Percentiles rank a stretch among this genome's conserved stretches.
Evolutionary conservation across 2,888 invertebrate species (phyloP).

Genomic region (Prionchulus punctatus): DNA sequence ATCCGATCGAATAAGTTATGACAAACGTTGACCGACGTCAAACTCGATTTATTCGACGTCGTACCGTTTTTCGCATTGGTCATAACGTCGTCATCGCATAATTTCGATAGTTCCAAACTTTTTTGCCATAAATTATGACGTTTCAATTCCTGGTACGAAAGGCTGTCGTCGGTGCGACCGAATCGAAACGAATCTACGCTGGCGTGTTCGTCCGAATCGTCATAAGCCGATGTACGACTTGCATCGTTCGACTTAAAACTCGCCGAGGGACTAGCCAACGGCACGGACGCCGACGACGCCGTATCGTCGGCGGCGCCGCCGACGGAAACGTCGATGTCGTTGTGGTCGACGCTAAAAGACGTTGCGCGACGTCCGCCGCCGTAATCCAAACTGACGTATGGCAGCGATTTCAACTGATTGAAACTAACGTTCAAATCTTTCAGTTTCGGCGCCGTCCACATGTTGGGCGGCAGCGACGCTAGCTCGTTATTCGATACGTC

Average conservation of each 20-base stretch:
- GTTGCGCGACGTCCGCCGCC: no score
- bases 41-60: constrained; percentile 42
- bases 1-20: constrained; percentile 75
- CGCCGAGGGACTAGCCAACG: neutral
- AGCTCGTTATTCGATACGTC: constrained; percentile 89
- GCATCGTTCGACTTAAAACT: neutral
- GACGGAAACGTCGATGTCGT: no score
- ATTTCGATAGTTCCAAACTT: constrained; percentile 17
- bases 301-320: neutral
- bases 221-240: neutral
- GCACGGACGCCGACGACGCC: neutral
- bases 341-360: no score
- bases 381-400: no score
- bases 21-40: constrained; percentile 63
- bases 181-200: neutral
- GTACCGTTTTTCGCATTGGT: neutral
- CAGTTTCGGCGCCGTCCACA: constrained; percentile 72
- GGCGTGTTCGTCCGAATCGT: neutral
- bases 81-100: constrained; percentile 18
- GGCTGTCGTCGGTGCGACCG: neutral
- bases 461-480: constrained; percentile 56
- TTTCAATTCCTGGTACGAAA: constrained; percentile 36
- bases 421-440: constrained; percentile 73
- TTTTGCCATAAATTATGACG: constrained; percentile 53
- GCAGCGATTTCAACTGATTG: constrained; percentile 63